Evolutionary conservation across 2,797 vertebrate species (phyloP), one percentile per base, ranked within the genome.

Genomic region (Neomorphus geoffroyi): DNA sequence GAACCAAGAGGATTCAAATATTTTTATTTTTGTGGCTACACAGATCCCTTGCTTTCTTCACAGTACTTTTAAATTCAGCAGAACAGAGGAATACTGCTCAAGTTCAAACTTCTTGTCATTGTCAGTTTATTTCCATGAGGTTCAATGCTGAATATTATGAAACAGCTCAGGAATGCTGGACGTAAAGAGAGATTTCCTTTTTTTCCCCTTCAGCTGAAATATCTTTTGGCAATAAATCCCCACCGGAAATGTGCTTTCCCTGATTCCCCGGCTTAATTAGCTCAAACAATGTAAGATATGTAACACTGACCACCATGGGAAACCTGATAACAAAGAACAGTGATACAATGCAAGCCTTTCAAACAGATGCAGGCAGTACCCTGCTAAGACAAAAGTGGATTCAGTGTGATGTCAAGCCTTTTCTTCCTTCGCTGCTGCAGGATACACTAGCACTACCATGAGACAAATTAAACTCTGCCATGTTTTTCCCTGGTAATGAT

Each of bases 211-310:
- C 90, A 94, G 79, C 83, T 90, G 89, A 93, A 90, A 92, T 85
- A 92, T 95, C 93, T 94, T 95, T 95, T 72, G 94, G 86, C 94
- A 96, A 75, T 92, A 92, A 91, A 75, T 92, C 75, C 69, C 94
- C 1, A 1, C 88, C 92, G 88, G 88, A 96, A 93, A 95, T 67
- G 56, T 91, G 70, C 93, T 96, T 92, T 95, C 91, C 95, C 95
- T 89, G 94, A 94, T 93, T 96, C 86, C 88, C 94, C 0, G 3
- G 88, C 86, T 95, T 94, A 94, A 97, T 95, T 96, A 95, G 82
- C 86, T 96, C 86, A 90, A 94, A 94, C 75, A 80, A 88, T 82
- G 95, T 93, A 88, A 93, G 85, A 92, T 91, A 94, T 96, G 95
- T 95, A 92, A 85, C 77, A 93, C 78, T 90, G 92, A 95, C 86